Evolutionary conservation across 1,140 invertebrate species (phyloP).

Genomic region (Meteorus sp.): DNA sequence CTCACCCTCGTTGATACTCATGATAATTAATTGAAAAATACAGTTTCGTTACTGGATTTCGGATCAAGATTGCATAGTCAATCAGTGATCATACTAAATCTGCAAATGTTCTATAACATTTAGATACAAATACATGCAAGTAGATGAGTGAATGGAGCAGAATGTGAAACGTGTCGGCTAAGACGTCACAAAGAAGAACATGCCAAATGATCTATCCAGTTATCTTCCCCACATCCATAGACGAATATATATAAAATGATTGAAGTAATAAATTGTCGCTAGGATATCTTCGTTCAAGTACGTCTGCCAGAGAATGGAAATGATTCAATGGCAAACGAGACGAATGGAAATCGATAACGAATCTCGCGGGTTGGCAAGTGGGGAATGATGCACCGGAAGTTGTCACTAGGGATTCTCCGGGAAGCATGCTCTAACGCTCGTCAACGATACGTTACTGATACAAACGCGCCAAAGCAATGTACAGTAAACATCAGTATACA

Average conservation of each 20-base stretch:
- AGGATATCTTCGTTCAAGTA: neutral
- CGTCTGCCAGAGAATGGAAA: neutral
- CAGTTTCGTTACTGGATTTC: too few relatives aligned
- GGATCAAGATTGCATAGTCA: too few relatives aligned
- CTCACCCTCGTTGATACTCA: too few relatives aligned
- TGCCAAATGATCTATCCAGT: too few relatives aligned
- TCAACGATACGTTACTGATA: constrained; percentile 13
- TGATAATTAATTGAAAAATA: too few relatives aligned
- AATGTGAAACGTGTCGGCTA: too few relatives aligned
- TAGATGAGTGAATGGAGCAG: neutral
- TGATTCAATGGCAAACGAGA: neutral
- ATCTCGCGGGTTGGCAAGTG: constrained; percentile 4
- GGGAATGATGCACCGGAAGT: constrained; percentile 11
- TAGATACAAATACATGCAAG: too few relatives aligned
- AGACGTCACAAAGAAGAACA: too few relatives aligned
- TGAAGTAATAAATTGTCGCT: neutral
- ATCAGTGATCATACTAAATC: too few relatives aligned
- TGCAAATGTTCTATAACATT: too few relatives aligned
- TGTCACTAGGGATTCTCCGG: constrained; percentile 17
- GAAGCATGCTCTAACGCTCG: constrained; percentile 12
- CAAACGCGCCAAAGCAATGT: neutral
- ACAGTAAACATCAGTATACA: too few relatives aligned
- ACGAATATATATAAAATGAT: neutral
- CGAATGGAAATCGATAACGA: constrained; percentile 16
- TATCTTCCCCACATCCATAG: neutral